A percentile compares a stretch with the other conserved stretches of the same genome.
phyloP scores from a whole-genome alignment of 1,140 invertebrate genomes.

The Drosophila auraria region DNA sequence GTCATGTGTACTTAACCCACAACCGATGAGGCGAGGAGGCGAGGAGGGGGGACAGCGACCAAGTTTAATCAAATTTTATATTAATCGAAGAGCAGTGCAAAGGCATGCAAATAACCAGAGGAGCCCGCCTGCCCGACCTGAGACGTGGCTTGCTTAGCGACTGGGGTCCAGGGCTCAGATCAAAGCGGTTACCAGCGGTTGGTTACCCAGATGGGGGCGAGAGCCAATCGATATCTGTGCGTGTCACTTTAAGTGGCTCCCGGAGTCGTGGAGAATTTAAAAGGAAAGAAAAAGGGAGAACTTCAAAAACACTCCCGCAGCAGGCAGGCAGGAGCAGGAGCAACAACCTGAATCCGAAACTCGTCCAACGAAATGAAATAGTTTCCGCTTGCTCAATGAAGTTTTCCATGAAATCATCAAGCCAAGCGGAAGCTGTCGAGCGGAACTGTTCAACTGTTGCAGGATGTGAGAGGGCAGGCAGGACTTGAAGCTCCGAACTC shows the following conservation, averaged over 20 bases:
- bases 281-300: conserved; percentile 47
- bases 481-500: conserved; percentile 6
- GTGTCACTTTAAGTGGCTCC: conserved; percentile 60
- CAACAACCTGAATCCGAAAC: conserved; percentile 27
- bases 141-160: conserved; percentile 43
- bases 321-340: background rate
- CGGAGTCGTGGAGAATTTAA: conserved; percentile 25
- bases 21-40: conserved; percentile 3
- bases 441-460: conserved; percentile 75
- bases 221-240: conserved; percentile 49
- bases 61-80: conserved; percentile 84
- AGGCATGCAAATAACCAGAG: conserved; percentile 79
- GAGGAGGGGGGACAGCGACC: conserved; percentile 43
- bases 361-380: conserved; percentile 73
- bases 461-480: conserved; percentile 34
- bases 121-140: conserved; percentile 37
- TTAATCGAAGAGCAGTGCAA: conserved; percentile 82
- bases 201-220: background rate
- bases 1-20: conserved; percentile 82
- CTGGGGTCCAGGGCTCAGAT: conserved; percentile 26
- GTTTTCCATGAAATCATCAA: conserved; percentile 83
- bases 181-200: conserved; percentile 43
- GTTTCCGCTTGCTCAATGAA: conserved; percentile 82
- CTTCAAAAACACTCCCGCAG: conserved; percentile 67
- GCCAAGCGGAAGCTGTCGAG: conserved; percentile 80